Conservation (phyloP, 2,888 invertebrate genomes). For the Lampropteryx suffumata region DNA sequence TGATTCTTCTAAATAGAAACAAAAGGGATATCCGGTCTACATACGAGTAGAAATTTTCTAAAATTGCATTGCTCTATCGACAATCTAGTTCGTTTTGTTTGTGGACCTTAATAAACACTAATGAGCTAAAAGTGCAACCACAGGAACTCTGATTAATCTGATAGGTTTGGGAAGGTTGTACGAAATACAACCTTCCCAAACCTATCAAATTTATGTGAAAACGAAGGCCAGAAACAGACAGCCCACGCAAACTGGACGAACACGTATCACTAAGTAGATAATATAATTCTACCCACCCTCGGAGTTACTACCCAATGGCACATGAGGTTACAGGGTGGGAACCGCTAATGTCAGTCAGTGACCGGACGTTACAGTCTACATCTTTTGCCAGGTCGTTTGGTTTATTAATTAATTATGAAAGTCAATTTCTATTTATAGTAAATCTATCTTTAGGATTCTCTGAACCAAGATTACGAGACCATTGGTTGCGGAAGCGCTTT, state of each 20-base stretch:
- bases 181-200: conserved; percentile 6
- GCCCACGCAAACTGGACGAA: conserved; percentile 12
- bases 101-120: too few relatives aligned
- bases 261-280: conserved; percentile 26
- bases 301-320: conserved; percentile 33
- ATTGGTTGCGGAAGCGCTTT: conserved; percentile 47
- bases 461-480: conserved; percentile 62
- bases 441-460: conserved; percentile 38
- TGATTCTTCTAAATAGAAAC: conserved; percentile 60
- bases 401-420: conserved; percentile 45
- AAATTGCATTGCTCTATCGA: conserved; percentile 35
- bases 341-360: conserved; percentile 51
- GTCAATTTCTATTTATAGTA: conserved; percentile 60
- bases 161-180: conserved; percentile 12
- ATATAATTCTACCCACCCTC: conserved; percentile 27
- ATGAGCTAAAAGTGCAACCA: neutral
- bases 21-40: conserved; percentile 65
- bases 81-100: conserved; percentile 11
- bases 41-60: conserved; percentile 41
- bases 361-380: conserved; percentile 56
- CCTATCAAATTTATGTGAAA: conserved; percentile 13
- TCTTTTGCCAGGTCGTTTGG: conserved; percentile 55
- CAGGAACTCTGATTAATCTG: too few relatives aligned
- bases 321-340: conserved; percentile 39
- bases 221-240: conserved; percentile 11